A percentile compares a stretch with the other conserved stretches of the same genome.
Conservation (phyloP, 2,888 invertebrate genomes). For the Ophraella communa region DNA sequence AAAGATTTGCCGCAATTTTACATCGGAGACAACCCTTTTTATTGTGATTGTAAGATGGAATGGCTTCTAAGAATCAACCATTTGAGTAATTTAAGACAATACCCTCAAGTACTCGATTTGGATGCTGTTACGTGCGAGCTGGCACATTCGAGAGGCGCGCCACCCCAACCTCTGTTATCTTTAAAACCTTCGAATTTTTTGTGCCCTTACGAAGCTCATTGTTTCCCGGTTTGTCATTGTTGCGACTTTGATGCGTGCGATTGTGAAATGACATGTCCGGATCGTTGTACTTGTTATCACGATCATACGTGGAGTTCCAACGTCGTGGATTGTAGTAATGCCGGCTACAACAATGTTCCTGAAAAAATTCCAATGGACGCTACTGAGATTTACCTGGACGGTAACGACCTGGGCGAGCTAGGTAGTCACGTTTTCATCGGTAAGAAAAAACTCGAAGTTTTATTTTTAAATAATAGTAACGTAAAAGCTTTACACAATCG, state of each 20-base stretch:
- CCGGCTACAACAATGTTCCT: constrained; percentile 76
- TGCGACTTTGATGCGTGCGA: constrained; percentile 91
- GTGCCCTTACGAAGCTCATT: constrained; percentile 82
- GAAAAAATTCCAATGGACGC: constrained; percentile 88
- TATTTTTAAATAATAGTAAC: constrained; percentile 81
- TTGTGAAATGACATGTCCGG: constrained; percentile 90
- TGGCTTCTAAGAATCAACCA: constrained; percentile 84
- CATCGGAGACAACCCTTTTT: constrained; percentile 82
- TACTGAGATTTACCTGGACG: constrained; percentile 85
- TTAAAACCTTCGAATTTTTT: constrained; percentile 79
- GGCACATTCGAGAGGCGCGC: constrained; percentile 69
- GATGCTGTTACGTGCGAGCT: constrained; percentile 79
- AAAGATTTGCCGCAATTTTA: constrained; percentile 79
- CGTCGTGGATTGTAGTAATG: constrained; percentile 82
- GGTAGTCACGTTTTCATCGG: constrained; percentile 88
- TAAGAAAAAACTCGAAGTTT: constrained; percentile 78
- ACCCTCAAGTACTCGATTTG: constrained; percentile 81
- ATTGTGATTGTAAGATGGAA: constrained; percentile 87
- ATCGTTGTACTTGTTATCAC: constrained; percentile 85
- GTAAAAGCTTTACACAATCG: constrained; percentile 79
- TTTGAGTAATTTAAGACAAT: constrained; percentile 73
- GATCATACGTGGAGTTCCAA: constrained; percentile 86
- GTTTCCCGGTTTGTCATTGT: constrained; percentile 86
- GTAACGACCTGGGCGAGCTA: constrained; percentile 78
- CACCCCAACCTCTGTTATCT: constrained; percentile 71